These are phyloP conservation scores for Rhinopomastus cyanomelas DNA, from an alignment of 2,113 vertebrate genomes.

Conservation along the genomic window DNA sequence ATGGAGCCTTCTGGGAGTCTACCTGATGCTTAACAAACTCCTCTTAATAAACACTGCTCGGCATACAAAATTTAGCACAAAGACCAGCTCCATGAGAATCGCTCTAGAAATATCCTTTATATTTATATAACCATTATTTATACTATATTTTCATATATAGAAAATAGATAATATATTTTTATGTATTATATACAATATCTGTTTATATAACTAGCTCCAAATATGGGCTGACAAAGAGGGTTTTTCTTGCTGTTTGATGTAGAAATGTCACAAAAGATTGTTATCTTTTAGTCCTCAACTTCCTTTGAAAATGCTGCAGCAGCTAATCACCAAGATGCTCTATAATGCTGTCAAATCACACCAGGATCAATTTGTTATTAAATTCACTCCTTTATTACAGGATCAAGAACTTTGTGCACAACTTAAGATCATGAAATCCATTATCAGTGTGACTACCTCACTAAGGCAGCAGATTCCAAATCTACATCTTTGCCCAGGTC, in stretches of 20 bases:
- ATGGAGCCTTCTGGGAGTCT: neutral
- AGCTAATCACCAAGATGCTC: neutral
- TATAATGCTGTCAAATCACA: neutral
- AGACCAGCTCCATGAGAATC: neutral
- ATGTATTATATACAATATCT: no score
- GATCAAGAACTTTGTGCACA: neutral
- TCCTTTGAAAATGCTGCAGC: neutral
- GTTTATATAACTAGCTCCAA: neutral
- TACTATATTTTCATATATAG: no score
- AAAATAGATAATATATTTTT: no score
- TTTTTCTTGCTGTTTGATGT: neutral
- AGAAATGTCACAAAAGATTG: neutral
- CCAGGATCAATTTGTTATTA: neutral
- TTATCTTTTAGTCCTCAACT: neutral
- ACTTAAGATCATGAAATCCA: neutral
- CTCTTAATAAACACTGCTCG: neutral
- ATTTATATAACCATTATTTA: no score
- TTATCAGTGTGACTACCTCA: neutral
- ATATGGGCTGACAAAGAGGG: neutral
- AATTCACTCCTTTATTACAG: neutral
- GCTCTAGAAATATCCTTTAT: neutral
- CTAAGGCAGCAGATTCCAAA: neutral
- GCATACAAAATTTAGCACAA: neutral
- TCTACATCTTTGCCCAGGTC: neutral
- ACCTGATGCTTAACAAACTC: neutral